Percentiles rank a stretch among this genome's conserved stretches.
phyloP scores from a whole-genome alignment of 1,140 invertebrate genomes.

The Dolichoris vasculosae region DNA sequence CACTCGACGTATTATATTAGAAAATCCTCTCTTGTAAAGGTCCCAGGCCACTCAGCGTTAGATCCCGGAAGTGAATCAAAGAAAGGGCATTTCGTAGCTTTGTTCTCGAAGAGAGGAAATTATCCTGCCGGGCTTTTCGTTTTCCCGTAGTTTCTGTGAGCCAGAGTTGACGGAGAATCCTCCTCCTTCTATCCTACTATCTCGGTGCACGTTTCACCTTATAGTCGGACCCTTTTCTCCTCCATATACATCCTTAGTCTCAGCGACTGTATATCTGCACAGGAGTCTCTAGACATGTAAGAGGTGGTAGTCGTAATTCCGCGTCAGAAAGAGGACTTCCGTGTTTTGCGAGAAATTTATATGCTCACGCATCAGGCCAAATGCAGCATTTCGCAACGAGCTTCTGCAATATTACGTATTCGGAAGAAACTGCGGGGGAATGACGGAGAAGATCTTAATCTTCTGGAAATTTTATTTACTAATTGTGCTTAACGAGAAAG shows the following conservation, averaged over 20 bases:
- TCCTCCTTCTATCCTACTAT: neutral
- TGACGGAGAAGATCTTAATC: slow-evolving; percentile 50
- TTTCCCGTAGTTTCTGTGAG: neutral
- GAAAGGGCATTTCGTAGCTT: slow-evolving; percentile 39
- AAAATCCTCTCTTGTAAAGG: slow-evolving; percentile 26
- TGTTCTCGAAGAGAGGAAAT: slow-evolving; percentile 34
- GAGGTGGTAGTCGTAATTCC: neutral
- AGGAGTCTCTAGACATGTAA: neutral
- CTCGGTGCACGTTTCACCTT: neutral
- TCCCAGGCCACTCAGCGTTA: slow-evolving; percentile 12
- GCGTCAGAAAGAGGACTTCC: slow-evolving; percentile 41
- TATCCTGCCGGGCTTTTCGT: slow-evolving; percentile 27
- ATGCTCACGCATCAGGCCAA: slow-evolving; percentile 32
- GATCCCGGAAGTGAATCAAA: slow-evolving; percentile 46
- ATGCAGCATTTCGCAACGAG: neutral
- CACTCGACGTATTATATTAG: slow-evolving; percentile 38
- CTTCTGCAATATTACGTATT: slow-evolving; percentile 3
- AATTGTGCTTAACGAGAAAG: slow-evolving; percentile 52
- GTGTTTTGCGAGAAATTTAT: slow-evolving; percentile 51
- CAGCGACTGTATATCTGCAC: neutral
- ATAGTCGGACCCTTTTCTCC: neutral
- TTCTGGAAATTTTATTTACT: slow-evolving; percentile 39
- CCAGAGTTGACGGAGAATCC: neutral
- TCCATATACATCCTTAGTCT: neutral
- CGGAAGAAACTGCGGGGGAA: neutral